Conservation (phyloP, 30 jellyfish, hydroid and myxozoan species). For the Turritopsis dohrnii region DNA sequence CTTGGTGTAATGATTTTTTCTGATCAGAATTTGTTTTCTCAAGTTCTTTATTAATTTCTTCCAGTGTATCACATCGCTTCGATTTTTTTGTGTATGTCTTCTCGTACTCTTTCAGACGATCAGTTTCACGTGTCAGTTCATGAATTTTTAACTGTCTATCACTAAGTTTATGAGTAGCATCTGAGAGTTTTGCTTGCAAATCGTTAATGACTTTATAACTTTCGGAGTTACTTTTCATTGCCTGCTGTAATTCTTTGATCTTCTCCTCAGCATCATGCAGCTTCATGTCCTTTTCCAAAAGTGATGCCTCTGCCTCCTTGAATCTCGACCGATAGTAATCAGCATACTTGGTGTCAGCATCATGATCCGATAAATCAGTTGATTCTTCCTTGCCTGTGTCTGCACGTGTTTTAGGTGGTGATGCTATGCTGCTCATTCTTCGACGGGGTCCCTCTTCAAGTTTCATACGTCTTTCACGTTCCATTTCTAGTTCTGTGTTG, state of each 20-base stretch:
- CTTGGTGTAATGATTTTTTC: constrained; percentile 42
- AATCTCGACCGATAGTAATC: constrained; percentile 80
- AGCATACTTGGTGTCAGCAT: constrained; percentile 74
- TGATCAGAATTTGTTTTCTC: constrained; percentile 59
- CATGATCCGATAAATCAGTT: constrained; percentile 41
- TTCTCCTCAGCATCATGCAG: constrained; percentile 61
- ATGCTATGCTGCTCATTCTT: constrained; percentile 57
- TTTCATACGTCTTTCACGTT: constrained; percentile 64
- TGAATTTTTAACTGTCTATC: constrained; percentile 95
- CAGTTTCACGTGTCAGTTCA: constrained; percentile 89
- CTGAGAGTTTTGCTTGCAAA: constrained; percentile 78
- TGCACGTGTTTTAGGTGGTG: constrained; percentile 34
- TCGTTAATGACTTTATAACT: constrained; percentile 78
- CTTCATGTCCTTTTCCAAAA: constrained; percentile 80
- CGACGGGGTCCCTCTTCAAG: constrained; percentile 60
- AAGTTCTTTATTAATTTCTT: constrained; percentile 44
- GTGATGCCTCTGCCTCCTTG: constrained; percentile 88
- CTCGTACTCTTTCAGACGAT: constrained; percentile 65
- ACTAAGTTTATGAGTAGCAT: constrained; percentile 96
- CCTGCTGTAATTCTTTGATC: constrained; percentile 53
- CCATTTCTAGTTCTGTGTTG: constrained; percentile 65
- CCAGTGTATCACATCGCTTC: constrained; percentile 62
- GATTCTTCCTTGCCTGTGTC: constrained; percentile 22
- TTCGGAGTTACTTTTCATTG: constrained; percentile 60
- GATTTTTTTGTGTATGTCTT: constrained; percentile 63